phyloP scores from a whole-genome alignment of 2,113 vertebrate genomes.

The Malurus elegans region DNA sequence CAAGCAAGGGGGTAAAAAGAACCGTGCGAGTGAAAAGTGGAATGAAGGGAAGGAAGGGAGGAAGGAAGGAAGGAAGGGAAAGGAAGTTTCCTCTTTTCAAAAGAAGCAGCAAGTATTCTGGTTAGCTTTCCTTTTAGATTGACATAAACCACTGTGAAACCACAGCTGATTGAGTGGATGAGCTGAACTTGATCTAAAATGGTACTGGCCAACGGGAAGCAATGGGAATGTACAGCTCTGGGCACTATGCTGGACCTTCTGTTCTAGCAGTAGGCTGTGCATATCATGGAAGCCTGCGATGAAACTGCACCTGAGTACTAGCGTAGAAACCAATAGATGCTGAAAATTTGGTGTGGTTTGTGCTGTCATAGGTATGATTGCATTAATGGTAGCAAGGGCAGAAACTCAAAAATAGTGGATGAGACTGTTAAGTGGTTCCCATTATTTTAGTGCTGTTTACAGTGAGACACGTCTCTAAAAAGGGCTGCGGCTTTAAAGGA shows the following conservation, averaged over 20 bases:
- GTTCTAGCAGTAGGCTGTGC: neutral
- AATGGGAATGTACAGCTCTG: neutral
- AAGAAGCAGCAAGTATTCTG: neutral
- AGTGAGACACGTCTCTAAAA: neutral
- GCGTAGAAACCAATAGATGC: neutral
- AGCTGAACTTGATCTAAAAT: neutral
- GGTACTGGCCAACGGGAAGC: neutral
- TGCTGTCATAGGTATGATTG: neutral
- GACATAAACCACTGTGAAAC: neutral
- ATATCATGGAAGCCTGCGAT: neutral
- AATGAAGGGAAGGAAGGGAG: neutral
- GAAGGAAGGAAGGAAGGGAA: neutral
- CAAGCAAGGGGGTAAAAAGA: neutral
- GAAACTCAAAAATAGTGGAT: neutral
- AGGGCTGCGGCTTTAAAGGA: neutral
- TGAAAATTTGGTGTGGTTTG: neutral
- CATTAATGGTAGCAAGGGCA: neutral
- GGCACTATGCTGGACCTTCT: neutral
- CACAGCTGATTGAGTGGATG: neutral
- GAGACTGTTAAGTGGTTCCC: neutral
- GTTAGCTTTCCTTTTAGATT: neutral
- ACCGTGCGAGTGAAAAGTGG: neutral
- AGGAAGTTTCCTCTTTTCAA: neutral
- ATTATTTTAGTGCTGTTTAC: neutral
- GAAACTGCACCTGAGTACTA: neutral